A percentile compares a stretch with the other conserved stretches of the same genome.
These are phyloP conservation scores for Cherax quadricarinatus DNA, from an alignment of 1,140 invertebrate species.

Conservation along the genomic window DNA sequence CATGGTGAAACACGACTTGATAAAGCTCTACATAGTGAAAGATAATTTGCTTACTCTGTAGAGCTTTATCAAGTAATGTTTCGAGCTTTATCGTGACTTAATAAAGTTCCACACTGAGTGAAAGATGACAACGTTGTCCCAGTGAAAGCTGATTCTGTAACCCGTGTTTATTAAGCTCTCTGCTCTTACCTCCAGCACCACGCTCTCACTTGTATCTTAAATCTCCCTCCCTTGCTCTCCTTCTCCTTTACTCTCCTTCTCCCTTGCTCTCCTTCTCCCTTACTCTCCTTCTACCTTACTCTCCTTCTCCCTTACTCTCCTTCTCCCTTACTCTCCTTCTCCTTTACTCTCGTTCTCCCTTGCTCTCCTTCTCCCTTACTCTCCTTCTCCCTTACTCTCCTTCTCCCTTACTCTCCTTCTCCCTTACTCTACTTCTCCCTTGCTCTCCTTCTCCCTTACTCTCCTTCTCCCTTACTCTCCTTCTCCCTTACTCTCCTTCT, in stretches of 20 bases:
- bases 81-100: no score
- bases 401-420: conserved; percentile 12
- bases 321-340: neutral
- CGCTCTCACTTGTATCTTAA: no score
- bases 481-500: conserved; percentile 20
- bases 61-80: no score
- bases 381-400: conserved; percentile 14
- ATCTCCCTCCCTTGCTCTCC: conserved; percentile 19
- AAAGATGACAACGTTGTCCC: no score
- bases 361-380: conserved; percentile 39
- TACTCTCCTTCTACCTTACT: conserved; percentile 18
- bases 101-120: no score
- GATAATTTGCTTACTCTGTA: no score
- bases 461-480: conserved; percentile 33
- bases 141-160: no score
- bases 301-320: conserved; percentile 27
- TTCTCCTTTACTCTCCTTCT: conserved; percentile 37
- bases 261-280: conserved; percentile 21
- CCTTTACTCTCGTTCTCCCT: conserved; percentile 25
- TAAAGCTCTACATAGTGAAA: no score
- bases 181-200: neutral
- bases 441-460: conserved; percentile 39
- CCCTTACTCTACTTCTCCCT: neutral
- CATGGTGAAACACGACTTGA: no score
- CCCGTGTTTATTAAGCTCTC: neutral